Conservation (phyloP, 2,797 vertebrate genomes). For the Silurus aristotelis region DNA sequence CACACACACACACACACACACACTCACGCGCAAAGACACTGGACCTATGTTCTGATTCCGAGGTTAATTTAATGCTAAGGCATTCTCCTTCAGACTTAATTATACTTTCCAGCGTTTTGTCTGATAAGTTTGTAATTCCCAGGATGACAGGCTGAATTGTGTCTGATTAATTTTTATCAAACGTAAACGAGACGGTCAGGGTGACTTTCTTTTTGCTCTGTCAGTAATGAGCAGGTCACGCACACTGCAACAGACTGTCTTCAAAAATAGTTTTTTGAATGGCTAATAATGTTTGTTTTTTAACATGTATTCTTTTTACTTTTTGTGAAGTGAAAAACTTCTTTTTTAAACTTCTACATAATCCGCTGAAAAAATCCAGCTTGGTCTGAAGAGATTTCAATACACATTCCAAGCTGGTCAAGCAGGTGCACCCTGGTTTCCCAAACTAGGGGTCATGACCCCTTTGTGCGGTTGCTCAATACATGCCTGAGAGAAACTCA, state of each 20-base stretch:
- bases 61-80: slow-evolving; percentile 44
- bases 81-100: slow-evolving; percentile 50
- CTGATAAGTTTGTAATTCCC: slow-evolving; percentile 51
- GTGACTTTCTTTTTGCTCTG: slow-evolving; percentile 35
- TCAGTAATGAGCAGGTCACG: slow-evolving; percentile 27
- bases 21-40: neutral
- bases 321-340: neutral
- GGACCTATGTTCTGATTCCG: slow-evolving; percentile 33
- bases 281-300: neutral
- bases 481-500: neutral
- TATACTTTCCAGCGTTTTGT: slow-evolving; percentile 46
- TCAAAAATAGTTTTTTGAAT: neutral
- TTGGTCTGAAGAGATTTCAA: neutral
- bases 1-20: neutral
- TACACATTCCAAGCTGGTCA: neutral
- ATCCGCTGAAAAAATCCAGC: neutral
- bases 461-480: neutral
- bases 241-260: neutral
- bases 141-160: slow-evolving; percentile 34
- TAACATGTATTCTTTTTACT: neutral
- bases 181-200: slow-evolving; percentile 47
- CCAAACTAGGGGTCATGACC: neutral
- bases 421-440: neutral
- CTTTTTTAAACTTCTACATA: neutral
- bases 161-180: slow-evolving; percentile 51